Percentiles rank a stretch among this genome's conserved stretches.
These are phyloP conservation scores for Dicyrtomina minuta DNA, from an alignment of 2,888 invertebrate species.

Conservation along the genomic window DNA sequence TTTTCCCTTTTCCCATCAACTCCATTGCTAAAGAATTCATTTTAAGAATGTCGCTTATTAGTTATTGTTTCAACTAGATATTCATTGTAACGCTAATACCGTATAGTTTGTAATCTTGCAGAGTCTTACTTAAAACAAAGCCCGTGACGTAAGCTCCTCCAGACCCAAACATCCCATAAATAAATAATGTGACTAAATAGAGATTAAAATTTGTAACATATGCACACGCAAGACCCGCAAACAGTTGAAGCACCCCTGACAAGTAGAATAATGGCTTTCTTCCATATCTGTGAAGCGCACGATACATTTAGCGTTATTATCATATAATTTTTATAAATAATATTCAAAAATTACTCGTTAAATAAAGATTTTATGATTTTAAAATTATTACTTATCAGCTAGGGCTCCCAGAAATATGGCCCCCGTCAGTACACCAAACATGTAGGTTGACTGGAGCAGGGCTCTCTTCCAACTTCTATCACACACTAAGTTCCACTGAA, in stretches of 20 bases:
- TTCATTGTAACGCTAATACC: too few relatives aligned
- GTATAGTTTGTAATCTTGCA: too few relatives aligned
- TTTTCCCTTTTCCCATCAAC: constrained; percentile 74
- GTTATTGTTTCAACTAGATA: neutral
- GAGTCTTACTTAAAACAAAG: constrained; percentile 60
- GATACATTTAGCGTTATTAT: neutral
- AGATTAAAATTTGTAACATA: constrained; percentile 66
- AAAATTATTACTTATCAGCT: constrained; percentile 67
- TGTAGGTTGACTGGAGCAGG: constrained; percentile 67
- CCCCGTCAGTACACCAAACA: constrained; percentile 80
- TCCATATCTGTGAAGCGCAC: constrained; percentile 61
- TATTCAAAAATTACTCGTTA: too few relatives aligned
- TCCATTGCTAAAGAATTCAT: constrained; percentile 70
- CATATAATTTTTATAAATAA: too few relatives aligned
- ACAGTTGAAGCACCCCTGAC: constrained; percentile 71
- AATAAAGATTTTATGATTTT: too few relatives aligned
- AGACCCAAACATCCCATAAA: constrained; percentile 79
- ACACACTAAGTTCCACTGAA: constrained; percentile 82
- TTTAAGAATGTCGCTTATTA: neutral
- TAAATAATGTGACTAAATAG: constrained; percentile 59
- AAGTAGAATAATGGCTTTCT: constrained; percentile 76
- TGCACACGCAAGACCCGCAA: constrained; percentile 72
- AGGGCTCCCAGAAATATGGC: constrained; percentile 75
- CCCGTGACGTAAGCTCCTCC: constrained; percentile 72
- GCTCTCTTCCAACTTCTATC: constrained; percentile 78